Evolutionary conservation across 2,888 invertebrate genomes (phyloP).

Genomic region (Zaprionus bogoriensis): DNA sequence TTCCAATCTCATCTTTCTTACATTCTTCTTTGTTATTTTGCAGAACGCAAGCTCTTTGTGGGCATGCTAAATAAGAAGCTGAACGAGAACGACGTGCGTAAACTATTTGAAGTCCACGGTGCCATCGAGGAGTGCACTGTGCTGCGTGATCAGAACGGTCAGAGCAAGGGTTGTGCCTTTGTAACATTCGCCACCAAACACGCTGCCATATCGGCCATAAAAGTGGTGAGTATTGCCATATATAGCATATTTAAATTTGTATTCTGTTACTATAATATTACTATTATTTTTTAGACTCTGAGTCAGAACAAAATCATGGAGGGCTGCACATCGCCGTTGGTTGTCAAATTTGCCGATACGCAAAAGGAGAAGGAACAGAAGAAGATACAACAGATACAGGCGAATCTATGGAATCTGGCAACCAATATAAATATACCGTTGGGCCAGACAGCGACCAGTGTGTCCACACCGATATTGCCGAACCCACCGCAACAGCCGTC

Average conservation of each 20-base stretch:
- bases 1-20: background rate
- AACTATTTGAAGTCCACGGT: conserved; percentile 96
- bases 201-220: conserved; percentile 98
- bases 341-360: conserved; percentile 99
- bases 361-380: conserved; percentile 99
- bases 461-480: conserved; percentile 83
- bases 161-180: conserved; percentile 99
- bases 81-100: conserved; percentile 96
- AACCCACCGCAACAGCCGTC: conserved; percentile 83
- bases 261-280: background rate
- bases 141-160: conserved; percentile 95
- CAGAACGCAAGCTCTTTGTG: conserved; percentile 98
- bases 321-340: conserved; percentile 98
- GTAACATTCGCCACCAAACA: conserved; percentile 99
- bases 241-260: background rate
- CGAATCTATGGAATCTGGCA: conserved; percentile 94
- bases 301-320: conserved; percentile 99
- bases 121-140: conserved; percentile 99
- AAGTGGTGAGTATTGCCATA: conserved; percentile 84
- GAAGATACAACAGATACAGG: conserved; percentile 96
- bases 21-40: conserved; percentile 27
- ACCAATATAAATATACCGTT: conserved; percentile 84
- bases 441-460: conserved; percentile 84
- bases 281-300: conserved; percentile 85
- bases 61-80: conserved; percentile 99